A percentile compares a stretch with the other conserved stretches of the same genome.
Evolutionary conservation across 2,797 vertebrate genomes (phyloP).

Genomic region (Lindbergichthys nudifrons): DNA sequence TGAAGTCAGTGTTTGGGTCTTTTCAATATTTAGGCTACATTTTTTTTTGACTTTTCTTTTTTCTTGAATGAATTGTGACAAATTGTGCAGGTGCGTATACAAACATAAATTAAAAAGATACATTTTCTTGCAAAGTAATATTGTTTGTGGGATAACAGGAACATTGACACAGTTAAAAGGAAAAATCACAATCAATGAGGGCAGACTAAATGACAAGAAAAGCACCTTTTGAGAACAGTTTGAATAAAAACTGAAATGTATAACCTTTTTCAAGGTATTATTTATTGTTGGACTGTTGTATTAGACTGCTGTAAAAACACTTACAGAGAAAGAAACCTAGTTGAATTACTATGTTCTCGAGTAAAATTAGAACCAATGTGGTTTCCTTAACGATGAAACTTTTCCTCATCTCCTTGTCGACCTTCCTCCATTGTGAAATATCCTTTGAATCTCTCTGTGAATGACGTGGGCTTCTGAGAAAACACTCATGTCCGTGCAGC

Average conservation of each 20-base stretch:
- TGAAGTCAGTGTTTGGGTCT: neutral
- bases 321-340: neutral
- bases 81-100: neutral
- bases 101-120: neutral
- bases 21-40: neutral
- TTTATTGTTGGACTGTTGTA: neutral
- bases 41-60: neutral
- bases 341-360: neutral
- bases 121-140: neutral
- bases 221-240: neutral
- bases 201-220: neutral
- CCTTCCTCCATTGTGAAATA: conserved; percentile 1
- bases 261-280: neutral
- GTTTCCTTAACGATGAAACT: neutral
- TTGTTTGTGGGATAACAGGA: neutral
- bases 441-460: conserved; percentile 2
- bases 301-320: neutral
- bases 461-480: conserved; percentile 23
- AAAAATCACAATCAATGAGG: neutral
- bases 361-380: too few relatives aligned
- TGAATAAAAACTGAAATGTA: neutral
- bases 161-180: neutral
- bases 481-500: neutral
- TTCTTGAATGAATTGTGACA: neutral
- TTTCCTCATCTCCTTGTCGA: neutral